Base-by-base conservation (phyloP, 2,797 vertebrate genomes). In the Thunnus albacares region DNA sequence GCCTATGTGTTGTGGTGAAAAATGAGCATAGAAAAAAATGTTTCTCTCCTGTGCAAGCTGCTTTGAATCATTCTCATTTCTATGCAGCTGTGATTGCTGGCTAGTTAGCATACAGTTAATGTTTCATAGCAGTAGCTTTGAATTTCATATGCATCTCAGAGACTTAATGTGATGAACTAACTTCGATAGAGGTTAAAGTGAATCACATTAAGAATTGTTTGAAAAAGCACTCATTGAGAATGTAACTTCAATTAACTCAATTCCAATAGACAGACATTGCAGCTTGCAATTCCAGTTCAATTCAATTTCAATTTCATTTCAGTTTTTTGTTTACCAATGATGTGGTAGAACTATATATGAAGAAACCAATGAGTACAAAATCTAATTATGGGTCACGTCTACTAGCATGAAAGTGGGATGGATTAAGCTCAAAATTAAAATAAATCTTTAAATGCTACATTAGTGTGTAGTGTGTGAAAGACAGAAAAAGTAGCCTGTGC, bases 391-490 rank as follows among this genome's bases (percentile, higher is more conserved):
- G 6, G 17, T 17, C 10, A 7, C 13, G 14, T 10, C 38, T 22
- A 17, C 0, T 43, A 6, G 5, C 30, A 51, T 11, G 0, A 49
- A 73, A 65, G 22, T 60, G 58, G 24, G 35, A 35, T 47, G 20
- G 47, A 30, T 55, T 18, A 49, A 61, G 8, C 14, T 59, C 30
- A 43, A 14, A 13, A 43, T 43, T 43, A 1, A 13, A 14, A 43
- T 35, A 24, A 70, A 77, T 55, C 65, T 86, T 64, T 58, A 72
- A 66, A 77, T 63, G 35, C 72, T 18, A 14, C 47, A 63, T 81
- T 63, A 76, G 59, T 68, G 28, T 68, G 2, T 33, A 24, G 24
- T 24, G 24, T 33, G n/a, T 85, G 47, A 67, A 57, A 77, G 58
- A 22, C 5, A 41, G 13, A 53, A 18, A 60, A 58, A 52, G 1